Conservation (phyloP, 1,140 invertebrate species). For the Drosophila sproati region DNA sequence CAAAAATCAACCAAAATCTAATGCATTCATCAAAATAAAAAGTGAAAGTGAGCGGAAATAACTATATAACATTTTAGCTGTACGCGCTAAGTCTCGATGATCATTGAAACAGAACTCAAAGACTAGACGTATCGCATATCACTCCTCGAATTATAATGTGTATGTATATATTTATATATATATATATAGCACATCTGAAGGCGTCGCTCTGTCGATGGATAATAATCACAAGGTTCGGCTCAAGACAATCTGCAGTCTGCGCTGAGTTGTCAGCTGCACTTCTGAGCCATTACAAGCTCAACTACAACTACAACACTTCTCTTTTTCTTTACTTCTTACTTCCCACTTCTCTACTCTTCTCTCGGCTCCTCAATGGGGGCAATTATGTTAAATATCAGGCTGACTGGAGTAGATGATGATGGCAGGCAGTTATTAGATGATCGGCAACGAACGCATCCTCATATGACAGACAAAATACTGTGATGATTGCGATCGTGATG, state of each 20-base stretch:
- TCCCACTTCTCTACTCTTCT: neutral
- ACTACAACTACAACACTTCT: conserved; percentile 2
- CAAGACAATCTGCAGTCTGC: conserved; percentile 13
- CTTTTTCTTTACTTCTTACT: neutral
- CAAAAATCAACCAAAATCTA: no score
- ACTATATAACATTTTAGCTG: no score
- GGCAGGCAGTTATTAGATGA: conserved; percentile 78
- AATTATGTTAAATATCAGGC: conserved; percentile 79
- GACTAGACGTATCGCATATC: no score
- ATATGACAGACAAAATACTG: conserved; percentile 36
- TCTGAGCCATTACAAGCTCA: conserved; percentile 11
- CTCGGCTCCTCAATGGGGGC: conserved; percentile 29
- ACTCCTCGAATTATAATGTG: no score
- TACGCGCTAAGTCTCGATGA: neutral
- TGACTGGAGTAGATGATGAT: conserved; percentile 39
- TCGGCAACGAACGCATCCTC: conserved; percentile 43
- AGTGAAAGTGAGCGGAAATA: no score
- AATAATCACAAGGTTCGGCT: conserved; percentile 49
- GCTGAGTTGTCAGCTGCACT: conserved; percentile 21
- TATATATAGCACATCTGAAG: conserved; percentile 29
- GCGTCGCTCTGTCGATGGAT: conserved; percentile 47
- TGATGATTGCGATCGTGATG: conserved; percentile 1
- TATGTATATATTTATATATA: neutral
- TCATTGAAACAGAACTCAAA: neutral
- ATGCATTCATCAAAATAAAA: no score